phyloP scores from a whole-genome alignment of 2,797 vertebrate species.

The Neosilurus mollespiculum region DNA sequence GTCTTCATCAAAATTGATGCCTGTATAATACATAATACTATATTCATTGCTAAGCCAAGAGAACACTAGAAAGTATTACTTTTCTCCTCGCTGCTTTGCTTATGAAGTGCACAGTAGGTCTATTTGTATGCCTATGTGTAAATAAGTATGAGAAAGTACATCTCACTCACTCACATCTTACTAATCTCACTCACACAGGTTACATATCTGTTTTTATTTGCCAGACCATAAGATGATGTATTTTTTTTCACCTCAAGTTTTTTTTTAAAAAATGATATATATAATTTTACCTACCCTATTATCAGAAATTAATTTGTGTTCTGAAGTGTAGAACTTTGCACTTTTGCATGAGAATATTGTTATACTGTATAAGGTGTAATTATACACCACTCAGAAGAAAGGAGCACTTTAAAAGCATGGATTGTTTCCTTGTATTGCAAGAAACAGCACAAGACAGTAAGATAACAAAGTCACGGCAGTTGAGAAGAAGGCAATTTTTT shows the following conservation, averaged over 20 bases:
- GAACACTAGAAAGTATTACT: background rate
- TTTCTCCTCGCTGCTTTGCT: background rate
- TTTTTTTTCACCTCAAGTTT: slow-evolving; percentile 65
- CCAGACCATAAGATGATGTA: slow-evolving; percentile 51
- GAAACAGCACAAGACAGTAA: slow-evolving; percentile 9
- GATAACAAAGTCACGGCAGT: background rate
- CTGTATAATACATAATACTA: background rate
- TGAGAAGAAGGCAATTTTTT: background rate
- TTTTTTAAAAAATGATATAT: slow-evolving; percentile 58
- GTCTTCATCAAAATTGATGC: background rate
- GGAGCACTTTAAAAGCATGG: slow-evolving; percentile 56
- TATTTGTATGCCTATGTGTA: background rate
- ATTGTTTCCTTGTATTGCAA: slow-evolving; percentile 41
- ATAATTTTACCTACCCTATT: slow-evolving; percentile 48
- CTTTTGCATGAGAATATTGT: slow-evolving; percentile 60
- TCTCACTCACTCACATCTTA: no score
- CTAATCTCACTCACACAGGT: background rate
- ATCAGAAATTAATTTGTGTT: slow-evolving; percentile 59
- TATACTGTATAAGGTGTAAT: slow-evolving; percentile 38
- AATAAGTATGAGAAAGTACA: background rate
- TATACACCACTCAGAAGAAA: slow-evolving; percentile 34
- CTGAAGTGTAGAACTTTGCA: slow-evolving; percentile 67
- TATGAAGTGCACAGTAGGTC: slow-evolving; percentile 5
- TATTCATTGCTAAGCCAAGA: background rate
- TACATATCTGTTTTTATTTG: slow-evolving; percentile 51